Conservation (phyloP, 2,888 invertebrate species). For the Tachina lurida region DNA sequence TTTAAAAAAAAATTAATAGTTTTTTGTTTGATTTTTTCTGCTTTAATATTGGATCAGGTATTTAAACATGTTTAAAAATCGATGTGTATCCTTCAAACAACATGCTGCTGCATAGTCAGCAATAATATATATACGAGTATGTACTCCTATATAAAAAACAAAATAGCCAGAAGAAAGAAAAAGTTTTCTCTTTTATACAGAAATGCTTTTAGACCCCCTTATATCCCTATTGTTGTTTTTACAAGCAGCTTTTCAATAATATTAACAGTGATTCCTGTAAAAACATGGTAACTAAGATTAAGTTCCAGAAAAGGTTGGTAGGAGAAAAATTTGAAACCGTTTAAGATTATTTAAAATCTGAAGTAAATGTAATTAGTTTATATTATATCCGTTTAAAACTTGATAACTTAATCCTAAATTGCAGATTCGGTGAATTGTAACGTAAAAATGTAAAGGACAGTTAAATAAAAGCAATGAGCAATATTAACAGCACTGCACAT, state of each 20-base stretch:
- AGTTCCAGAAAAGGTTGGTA: background rate
- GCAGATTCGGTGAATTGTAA: no score
- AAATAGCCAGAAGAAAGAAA: constrained; percentile 56
- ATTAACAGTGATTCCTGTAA: constrained; percentile 40
- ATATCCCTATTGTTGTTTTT: constrained; percentile 47
- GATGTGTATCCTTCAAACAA: constrained; percentile 66
- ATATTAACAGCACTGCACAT: no score
- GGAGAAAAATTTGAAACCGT: background rate
- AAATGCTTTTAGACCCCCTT: constrained; percentile 54
- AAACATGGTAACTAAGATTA: background rate
- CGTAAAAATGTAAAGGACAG: no score
- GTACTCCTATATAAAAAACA: constrained; percentile 7
- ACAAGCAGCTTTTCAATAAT: constrained; percentile 36
- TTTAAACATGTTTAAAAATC: constrained; percentile 57
- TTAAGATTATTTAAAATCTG: no score
- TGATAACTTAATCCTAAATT: no score
- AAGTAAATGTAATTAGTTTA: no score
- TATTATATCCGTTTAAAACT: no score
- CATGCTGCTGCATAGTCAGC: constrained; percentile 46
- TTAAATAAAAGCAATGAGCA: no score
- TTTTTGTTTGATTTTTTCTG: background rate
- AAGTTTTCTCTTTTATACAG: constrained; percentile 57
- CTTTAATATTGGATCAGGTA: constrained; percentile 53
- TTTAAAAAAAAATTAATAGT: constrained; percentile 32
- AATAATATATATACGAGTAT: background rate